Base-by-base conservation (phyloP, 2,113 vertebrate species). In the Cynocephalus volans region DNA sequence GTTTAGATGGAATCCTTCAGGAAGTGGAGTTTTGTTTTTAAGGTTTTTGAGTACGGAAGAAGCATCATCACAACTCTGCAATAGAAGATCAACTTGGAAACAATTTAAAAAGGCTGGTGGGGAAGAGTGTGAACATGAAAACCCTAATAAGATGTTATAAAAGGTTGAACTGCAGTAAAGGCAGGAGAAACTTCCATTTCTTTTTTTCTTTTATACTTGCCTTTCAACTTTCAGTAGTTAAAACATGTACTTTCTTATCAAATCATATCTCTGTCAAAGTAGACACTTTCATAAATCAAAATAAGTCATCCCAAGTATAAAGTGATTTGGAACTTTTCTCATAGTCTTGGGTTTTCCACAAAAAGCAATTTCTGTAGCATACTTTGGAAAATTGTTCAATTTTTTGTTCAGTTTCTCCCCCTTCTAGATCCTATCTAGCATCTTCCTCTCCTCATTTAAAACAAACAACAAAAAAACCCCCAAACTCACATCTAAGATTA, bases 321-420 rank as follows among this genome's bases (percentile, higher is more conserved):
- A 58, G 12, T n/a, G 17, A 87, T 84, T 88, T 91, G 15, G 48
- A 73, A 93, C 41, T 72, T 93, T 96, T 90, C 36, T 87, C 67
- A 70, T 36, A 50, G 56, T 24, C n/a, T 76, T n/a, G 13, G 36
- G 62, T 21, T 97, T 95, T 84, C 5, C 54, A 88, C 21, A 33
- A 33, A 80, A 95, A 93, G 11, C 31, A 73, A 73, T 67, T 67
- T 81, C 36, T 73, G 10, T 24, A 79, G 23, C 12, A 79, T 8
- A 14, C 58, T 76, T 92, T 14, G 1, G 7, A 86, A 77, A 23
- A 31, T 48, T 48, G 3, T 60, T 67, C 52, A 67, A 4, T 0
- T 75, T 90, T 86, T 88, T 79, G 33, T 56, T 88, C 26, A 9
- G 50, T 0, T 79, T 62, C 23, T 82, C 2, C 69, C 14, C 10